Evolutionary conservation across 2,797 vertebrate species (phyloP).

Genomic region (Corythornis leucogaster): DNA sequence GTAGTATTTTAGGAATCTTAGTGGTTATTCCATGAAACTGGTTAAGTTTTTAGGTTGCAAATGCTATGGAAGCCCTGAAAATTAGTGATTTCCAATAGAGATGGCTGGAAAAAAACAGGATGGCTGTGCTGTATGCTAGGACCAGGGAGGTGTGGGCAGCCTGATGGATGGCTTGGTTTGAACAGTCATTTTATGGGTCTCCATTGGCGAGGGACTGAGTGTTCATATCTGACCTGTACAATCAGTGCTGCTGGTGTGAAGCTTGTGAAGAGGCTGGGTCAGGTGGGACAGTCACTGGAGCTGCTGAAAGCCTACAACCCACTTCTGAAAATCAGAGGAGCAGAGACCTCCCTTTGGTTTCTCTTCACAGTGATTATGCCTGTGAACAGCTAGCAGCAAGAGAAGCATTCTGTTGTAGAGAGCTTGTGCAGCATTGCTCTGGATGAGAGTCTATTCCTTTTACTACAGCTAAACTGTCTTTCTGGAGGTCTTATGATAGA

Average conservation of each 20-base stretch:
- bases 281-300: not conserved
- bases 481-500: not conserved
- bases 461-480: not conserved
- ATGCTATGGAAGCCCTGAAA: not conserved
- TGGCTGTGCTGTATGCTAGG: not conserved
- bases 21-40: not conserved
- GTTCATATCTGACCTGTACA: not conserved
- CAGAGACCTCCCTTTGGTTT: not conserved
- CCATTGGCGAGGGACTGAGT: not conserved
- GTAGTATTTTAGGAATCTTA: not conserved
- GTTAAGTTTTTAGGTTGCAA: not conserved
- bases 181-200: not conserved
- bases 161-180: not conserved
- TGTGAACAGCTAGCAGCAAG: not conserved
- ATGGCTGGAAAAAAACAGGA: not conserved
- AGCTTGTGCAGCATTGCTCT: not conserved
- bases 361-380: not conserved
- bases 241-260: not conserved
- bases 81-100: not conserved
- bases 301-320: not conserved
- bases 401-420: not conserved
- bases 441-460: not conserved
- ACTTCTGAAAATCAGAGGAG: not conserved
- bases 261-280: not conserved
- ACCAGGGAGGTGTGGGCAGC: not conserved